Percentiles rank a stretch among this genome's conserved stretches.
Evolutionary conservation across 2,797 vertebrate genomes (phyloP).

Genomic region (Ctenopoma multispine): DNA sequence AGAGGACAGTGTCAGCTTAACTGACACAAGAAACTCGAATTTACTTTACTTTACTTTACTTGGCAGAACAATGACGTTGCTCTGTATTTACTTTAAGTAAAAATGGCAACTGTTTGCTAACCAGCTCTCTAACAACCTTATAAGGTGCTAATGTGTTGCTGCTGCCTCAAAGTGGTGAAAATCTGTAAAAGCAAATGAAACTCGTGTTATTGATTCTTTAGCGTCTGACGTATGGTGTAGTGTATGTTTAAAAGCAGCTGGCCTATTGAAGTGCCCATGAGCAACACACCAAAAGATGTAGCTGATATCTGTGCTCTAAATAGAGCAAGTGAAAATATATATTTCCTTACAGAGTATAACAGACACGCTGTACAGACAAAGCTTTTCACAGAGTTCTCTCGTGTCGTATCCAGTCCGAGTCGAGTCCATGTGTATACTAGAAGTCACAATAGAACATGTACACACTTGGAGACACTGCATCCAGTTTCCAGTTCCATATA

Average conservation of each 20-base stretch:
- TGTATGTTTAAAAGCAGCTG: neutral
- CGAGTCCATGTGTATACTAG: conserved; percentile 1
- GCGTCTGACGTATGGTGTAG: too few species aligned
- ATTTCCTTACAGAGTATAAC: conserved; percentile 13
- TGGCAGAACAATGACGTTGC: neutral
- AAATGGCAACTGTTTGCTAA: neutral
- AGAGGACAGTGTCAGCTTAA: too few species aligned
- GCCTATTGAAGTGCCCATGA: conserved; percentile 19
- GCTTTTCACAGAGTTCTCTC: neutral
- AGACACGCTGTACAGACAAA: neutral
- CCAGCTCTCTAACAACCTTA: neutral
- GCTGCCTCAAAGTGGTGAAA: neutral
- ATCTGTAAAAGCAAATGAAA: too few species aligned
- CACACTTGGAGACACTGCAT: conserved; percentile 7
- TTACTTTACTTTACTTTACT: too few species aligned
- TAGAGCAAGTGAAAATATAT: neutral
- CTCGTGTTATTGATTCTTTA: neutral
- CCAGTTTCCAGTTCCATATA: neutral
- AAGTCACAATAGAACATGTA: conserved; percentile 1
- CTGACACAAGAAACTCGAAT: too few species aligned
- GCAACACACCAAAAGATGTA: conserved; percentile 15
- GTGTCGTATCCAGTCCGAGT: conserved; percentile 2
- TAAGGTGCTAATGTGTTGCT: neutral
- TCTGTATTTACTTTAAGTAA: too few species aligned
- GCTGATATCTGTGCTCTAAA: conserved; percentile 8